Evolutionary conservation across 2,888 invertebrate species (phyloP).

Genomic region (Molanna angustata): DNA sequence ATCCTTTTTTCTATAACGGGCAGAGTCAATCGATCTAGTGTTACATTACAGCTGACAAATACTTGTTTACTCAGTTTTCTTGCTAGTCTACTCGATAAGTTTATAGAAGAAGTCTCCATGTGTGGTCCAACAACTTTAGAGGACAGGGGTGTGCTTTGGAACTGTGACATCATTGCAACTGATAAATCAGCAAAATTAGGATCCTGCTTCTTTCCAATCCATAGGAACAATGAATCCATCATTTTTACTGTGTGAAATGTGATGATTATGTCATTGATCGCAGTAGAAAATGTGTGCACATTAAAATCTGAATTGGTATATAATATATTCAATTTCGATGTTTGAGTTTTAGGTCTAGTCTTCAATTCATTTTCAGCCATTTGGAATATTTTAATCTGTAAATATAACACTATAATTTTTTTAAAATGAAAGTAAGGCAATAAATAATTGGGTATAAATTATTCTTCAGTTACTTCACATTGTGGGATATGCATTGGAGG

Average conservation of each 20-base stretch:
- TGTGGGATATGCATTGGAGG: too few species aligned
- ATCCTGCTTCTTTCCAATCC: slow-evolving; percentile 43
- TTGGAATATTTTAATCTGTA: too few species aligned
- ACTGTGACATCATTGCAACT: slow-evolving; percentile 38
- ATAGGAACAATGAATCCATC: slow-evolving; percentile 44
- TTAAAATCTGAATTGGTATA: slow-evolving; percentile 36
- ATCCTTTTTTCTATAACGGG: too few species aligned
- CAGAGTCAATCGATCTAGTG: slow-evolving; percentile 40
- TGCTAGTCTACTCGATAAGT: slow-evolving; percentile 41
- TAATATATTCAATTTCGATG: slow-evolving; percentile 23
- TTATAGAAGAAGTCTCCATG: slow-evolving; percentile 40
- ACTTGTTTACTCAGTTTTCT: slow-evolving; percentile 46
- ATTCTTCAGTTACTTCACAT: too few species aligned
- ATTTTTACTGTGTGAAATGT: slow-evolving; percentile 46
- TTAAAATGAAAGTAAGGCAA: too few species aligned
- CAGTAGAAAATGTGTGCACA: slow-evolving; percentile 39
- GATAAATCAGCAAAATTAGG: slow-evolving; percentile 42
- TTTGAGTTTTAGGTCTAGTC: slow-evolving; percentile 21
- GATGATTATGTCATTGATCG: slow-evolving; percentile 40
- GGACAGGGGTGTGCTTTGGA: slow-evolving; percentile 37
- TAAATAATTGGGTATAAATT: too few species aligned
- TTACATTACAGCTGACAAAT: slow-evolving; percentile 50
- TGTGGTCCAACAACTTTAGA: slow-evolving; percentile 44
- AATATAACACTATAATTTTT: too few species aligned
- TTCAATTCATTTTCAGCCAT: too few species aligned